Percentiles rank a stretch among this genome's conserved stretches.
Conservation (phyloP, 2,888 invertebrate species). For the Temnothorax rugatulus region DNA sequence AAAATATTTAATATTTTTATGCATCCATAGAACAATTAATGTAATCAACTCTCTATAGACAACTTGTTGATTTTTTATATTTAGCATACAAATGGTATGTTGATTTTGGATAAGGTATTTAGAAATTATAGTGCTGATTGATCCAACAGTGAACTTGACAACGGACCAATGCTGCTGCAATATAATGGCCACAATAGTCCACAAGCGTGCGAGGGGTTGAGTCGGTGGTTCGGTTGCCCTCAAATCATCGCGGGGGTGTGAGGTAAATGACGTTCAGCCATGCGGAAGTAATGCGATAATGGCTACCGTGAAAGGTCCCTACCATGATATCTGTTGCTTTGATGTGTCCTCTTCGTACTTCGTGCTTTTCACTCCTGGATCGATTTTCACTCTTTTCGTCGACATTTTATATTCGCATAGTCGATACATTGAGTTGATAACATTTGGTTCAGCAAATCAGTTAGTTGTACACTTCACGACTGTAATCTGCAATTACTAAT, state of each 20-base stretch:
- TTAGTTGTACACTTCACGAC: not conserved
- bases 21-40: not conserved
- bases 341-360: conserved; percentile 77
- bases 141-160: conserved; percentile 56
- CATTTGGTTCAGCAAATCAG: conserved; percentile 33
- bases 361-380: conserved; percentile 52
- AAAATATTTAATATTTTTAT: not conserved
- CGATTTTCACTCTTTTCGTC: conserved; percentile 70
- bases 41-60: not conserved
- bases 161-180: conserved; percentile 66
- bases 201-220: conserved; percentile 67
- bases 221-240: conserved; percentile 82
- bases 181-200: conserved; percentile 76
- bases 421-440: conserved; percentile 9
- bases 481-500: not conserved
- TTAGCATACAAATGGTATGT: not conserved
- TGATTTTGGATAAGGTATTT: conserved; percentile 20
- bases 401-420: conserved; percentile 63
- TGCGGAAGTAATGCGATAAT: conserved; percentile 85
- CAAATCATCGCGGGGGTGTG: conserved; percentile 84
- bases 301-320: conserved; percentile 81
- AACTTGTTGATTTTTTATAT: not conserved
- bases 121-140: conserved; percentile 33
- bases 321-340: conserved; percentile 82
- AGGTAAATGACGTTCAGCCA: conserved; percentile 83